A percentile compares a stretch with the other conserved stretches of the same genome.
Evolutionary conservation across 2,888 invertebrate genomes (phyloP).

Genomic region (Octonoba sinensis): DNA sequence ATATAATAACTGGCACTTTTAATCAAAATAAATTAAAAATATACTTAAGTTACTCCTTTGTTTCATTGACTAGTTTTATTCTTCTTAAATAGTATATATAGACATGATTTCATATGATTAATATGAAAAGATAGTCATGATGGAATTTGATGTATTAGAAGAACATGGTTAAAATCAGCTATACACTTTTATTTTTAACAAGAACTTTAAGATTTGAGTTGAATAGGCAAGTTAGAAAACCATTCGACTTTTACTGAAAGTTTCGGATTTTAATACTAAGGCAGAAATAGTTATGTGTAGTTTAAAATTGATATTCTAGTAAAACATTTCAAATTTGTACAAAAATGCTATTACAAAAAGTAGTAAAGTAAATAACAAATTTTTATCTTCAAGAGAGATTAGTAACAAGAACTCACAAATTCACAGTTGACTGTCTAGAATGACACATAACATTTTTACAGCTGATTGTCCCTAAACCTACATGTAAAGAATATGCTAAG

Average conservation of each 20-base stretch:
- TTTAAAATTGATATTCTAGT: conserved; percentile 25
- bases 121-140: conserved; percentile 1
- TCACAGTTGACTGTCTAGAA: conserved; percentile 34
- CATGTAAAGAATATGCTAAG: conserved; percentile 49
- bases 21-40: no score
- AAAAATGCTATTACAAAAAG: conserved; percentile 29
- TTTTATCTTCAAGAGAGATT: conserved; percentile 10
- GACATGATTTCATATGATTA: background rate
- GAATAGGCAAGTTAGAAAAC: conserved; percentile 19
- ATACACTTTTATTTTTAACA: no score
- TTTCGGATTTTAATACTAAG: conserved; percentile 20
- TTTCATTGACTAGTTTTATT: no score
- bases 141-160: conserved; percentile 6
- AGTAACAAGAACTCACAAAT: conserved; percentile 28
- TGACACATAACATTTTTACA: conserved; percentile 30
- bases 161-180: background rate
- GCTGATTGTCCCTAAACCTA: conserved; percentile 59
- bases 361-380: conserved; percentile 27
- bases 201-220: background rate
- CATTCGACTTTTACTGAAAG: conserved; percentile 8
- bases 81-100: background rate
- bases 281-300: conserved; percentile 24
- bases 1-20: no score
- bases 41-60: no score
- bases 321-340: conserved; percentile 22